Evolutionary conservation across 2,113 vertebrate species (phyloP).

Genomic region (Vimba vimba): DNA sequence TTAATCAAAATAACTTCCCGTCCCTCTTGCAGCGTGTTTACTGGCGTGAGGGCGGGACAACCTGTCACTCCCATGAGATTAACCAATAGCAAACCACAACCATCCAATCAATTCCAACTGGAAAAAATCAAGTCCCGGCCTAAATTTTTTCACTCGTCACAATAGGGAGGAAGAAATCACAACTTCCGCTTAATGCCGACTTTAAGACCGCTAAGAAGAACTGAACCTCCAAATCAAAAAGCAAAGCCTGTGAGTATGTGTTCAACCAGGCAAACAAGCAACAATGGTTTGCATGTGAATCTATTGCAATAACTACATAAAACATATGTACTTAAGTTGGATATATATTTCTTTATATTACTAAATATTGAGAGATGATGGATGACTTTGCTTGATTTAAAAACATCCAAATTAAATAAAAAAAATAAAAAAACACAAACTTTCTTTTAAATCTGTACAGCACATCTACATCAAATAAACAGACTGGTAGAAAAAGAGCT

Average conservation of each 20-base stretch:
- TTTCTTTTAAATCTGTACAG: slow-evolving; percentile 47
- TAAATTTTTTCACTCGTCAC: too few species aligned
- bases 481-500: neutral
- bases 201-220: neutral
- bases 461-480: slow-evolving; percentile 52
- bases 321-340: neutral
- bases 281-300: neutral
- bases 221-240: neutral
- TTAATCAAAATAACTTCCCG: too few species aligned
- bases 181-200: too few species aligned
- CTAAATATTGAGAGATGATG: slow-evolving; percentile 26
- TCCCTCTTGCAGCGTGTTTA: too few species aligned
- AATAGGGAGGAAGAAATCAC: too few species aligned
- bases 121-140: too few species aligned
- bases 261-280: neutral
- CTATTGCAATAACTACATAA: neutral
- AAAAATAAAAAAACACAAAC: slow-evolving; percentile 33
- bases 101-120: too few species aligned
- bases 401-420: slow-evolving; percentile 48
- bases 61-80: too few species aligned
- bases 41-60: too few species aligned
- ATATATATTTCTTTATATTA: slow-evolving; percentile 22
- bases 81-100: too few species aligned
- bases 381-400: slow-evolving; percentile 15
- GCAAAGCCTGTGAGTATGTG: neutral